Conservation (phyloP, 2,888 invertebrate genomes). For the Leucophora obtusa region DNA sequence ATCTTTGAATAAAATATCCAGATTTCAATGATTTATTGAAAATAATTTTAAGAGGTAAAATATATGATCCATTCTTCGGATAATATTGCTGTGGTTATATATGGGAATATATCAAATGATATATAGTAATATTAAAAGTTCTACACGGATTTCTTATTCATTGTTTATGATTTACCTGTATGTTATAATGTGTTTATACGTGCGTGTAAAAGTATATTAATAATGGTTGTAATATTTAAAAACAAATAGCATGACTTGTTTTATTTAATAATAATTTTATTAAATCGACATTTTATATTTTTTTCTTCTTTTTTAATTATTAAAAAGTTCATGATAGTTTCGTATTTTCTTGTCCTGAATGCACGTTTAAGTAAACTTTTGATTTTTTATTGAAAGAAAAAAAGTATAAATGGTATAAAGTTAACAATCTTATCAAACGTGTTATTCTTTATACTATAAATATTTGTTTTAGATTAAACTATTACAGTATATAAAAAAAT, state of each 20-base stretch:
- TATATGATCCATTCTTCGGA: too few relatives aligned
- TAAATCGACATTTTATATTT: not conserved
- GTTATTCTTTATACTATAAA: not conserved
- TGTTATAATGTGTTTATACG: too few relatives aligned
- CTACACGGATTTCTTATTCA: too few relatives aligned
- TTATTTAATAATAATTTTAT: not conserved
- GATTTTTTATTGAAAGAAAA: not conserved
- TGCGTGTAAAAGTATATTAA: too few relatives aligned
- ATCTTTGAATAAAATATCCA: too few relatives aligned
- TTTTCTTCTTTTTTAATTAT: not conserved
- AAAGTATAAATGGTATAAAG: not conserved
- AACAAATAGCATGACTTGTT: not conserved
- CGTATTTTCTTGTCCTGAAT: not conserved
- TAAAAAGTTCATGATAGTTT: not conserved
- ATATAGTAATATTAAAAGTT: too few relatives aligned
- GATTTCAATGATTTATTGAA: too few relatives aligned
- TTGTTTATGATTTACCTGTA: too few relatives aligned
- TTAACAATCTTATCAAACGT: conserved; percentile 2
- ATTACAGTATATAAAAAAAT: not conserved
- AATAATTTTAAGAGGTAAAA: too few relatives aligned
- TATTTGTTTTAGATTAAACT: not conserved
- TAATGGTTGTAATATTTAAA: not conserved
- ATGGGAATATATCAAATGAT: too few relatives aligned
- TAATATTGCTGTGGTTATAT: too few relatives aligned
- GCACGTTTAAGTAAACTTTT: not conserved